Evolutionary conservation across 2,113 vertebrate genomes (phyloP).

Genomic region (Pangasianodon hypophthalmus): DNA sequence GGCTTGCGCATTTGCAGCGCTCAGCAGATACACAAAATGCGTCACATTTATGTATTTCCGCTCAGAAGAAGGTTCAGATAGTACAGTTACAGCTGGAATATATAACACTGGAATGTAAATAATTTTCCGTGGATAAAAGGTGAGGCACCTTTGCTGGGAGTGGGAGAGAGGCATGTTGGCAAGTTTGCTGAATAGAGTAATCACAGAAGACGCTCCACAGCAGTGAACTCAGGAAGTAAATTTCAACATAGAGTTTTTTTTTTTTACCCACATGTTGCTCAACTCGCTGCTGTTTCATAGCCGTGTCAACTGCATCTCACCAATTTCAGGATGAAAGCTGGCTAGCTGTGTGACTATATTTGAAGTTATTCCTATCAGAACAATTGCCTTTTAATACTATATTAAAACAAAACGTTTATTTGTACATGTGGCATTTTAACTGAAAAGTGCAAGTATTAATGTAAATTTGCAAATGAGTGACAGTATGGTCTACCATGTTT

Average conservation of each 20-base stretch:
- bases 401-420: background rate
- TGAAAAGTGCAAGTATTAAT: background rate
- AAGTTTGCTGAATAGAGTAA: background rate
- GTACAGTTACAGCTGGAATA: conserved; percentile 33
- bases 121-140: background rate
- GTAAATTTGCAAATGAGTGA: background rate
- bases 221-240: background rate
- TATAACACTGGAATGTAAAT: conserved; percentile 27
- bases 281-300: background rate
- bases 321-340: background rate
- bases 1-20: background rate
- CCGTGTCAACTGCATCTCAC: background rate
- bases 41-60: conserved; percentile 1
- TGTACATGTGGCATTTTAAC: background rate
- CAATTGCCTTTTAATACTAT: background rate
- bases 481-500: background rate
- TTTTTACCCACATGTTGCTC: background rate
- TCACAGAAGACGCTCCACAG: background rate
- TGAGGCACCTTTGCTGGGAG: background rate
- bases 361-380: background rate
- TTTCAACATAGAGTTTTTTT: background rate
- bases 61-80: conserved; percentile 11
- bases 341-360: background rate
- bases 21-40: background rate
- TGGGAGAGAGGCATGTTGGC: background rate